These are phyloP conservation scores for Opisthograptis luteolata DNA, from an alignment of 2,888 invertebrate genomes.

Conservation along the genomic window DNA sequence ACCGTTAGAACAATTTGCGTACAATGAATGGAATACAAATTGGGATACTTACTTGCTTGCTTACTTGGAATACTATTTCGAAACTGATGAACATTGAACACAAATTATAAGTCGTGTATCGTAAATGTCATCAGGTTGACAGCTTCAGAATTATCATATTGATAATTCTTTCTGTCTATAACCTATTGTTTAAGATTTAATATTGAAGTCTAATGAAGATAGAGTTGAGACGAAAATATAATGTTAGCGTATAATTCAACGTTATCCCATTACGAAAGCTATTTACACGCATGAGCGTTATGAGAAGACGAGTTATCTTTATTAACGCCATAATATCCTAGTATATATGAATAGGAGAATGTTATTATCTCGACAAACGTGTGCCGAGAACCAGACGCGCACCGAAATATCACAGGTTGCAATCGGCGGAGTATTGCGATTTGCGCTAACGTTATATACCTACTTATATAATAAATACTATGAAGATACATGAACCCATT, in stretches of 20 bases:
- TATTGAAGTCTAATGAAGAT: neutral
- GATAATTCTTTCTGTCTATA: neutral
- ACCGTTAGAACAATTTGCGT: conserved; percentile 27
- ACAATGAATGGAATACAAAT: conserved; percentile 22
- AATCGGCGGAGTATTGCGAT: conserved; percentile 21
- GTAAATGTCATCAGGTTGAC: conserved; percentile 41
- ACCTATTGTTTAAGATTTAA: neutral
- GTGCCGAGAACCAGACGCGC: conserved; percentile 44
- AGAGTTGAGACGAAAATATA: neutral
- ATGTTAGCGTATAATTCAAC: neutral
- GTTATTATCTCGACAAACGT: conserved; percentile 41
- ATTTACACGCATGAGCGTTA: conserved; percentile 15
- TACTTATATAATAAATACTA: no score
- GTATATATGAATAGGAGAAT: conserved; percentile 38
- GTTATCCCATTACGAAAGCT: conserved; percentile 18
- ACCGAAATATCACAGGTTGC: conserved; percentile 48
- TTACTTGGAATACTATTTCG: conserved; percentile 36
- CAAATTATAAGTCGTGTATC: conserved; percentile 12
- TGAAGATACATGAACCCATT: no score
- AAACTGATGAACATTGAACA: conserved; percentile 35
- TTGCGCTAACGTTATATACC: conserved; percentile 26
- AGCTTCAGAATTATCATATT: conserved; percentile 5
- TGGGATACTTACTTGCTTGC: no score
- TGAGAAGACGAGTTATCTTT: conserved; percentile 23
- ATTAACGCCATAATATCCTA: conserved; percentile 29